Evolutionary conservation across 2,797 vertebrate species (phyloP).

Genomic region (Ammospiza maritima): DNA sequence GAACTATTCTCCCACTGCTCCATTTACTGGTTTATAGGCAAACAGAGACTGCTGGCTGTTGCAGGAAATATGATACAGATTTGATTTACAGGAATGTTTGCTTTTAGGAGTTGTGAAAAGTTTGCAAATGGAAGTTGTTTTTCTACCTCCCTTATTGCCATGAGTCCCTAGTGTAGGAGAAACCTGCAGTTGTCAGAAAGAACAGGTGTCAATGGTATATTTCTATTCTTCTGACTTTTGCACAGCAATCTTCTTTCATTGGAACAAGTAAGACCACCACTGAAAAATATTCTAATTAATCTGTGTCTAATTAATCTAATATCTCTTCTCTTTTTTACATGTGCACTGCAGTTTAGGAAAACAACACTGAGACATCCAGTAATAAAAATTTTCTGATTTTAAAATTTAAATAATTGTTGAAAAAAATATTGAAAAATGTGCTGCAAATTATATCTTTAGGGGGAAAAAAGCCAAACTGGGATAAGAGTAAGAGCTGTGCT

Average conservation of each 20-base stretch:
- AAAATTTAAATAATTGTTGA: neutral
- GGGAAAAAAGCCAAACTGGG: neutral
- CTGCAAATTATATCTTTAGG: neutral
- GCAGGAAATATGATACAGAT: neutral
- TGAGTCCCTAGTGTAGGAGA: neutral
- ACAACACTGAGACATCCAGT: neutral
- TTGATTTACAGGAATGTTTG: neutral
- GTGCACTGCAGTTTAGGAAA: neutral
- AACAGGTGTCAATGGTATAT: neutral
- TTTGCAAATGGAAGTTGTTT: neutral
- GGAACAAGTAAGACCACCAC: neutral
- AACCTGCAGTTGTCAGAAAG: neutral
- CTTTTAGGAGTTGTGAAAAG: neutral
- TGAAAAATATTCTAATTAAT: neutral
- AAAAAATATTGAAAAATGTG: neutral
- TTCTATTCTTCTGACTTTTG: neutral
- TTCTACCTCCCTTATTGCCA: neutral
- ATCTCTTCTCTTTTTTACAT: neutral
- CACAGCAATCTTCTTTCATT: neutral
- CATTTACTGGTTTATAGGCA: neutral
- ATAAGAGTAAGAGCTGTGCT: neutral
- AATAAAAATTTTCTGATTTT: neutral
- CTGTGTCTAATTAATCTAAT: no score
- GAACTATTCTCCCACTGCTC: neutral
- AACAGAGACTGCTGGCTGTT: neutral